These are phyloP conservation scores for Lophochroa leadbeateri DNA, from an alignment of 2,113 vertebrate genomes.

Conservation along the genomic window DNA sequence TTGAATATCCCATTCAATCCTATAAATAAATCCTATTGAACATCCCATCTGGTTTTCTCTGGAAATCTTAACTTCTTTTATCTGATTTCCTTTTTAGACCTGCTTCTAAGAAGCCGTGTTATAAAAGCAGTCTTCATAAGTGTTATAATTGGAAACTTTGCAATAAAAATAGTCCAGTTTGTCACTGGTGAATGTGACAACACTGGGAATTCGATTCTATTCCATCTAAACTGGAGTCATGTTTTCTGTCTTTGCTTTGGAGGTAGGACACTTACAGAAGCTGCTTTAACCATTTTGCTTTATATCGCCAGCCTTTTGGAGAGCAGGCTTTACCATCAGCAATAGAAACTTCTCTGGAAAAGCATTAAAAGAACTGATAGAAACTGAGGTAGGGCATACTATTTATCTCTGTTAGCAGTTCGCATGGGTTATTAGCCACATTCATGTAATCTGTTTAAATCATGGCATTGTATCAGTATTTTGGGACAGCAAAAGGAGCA, in stretches of 20 bases:
- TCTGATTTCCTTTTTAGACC: neutral
- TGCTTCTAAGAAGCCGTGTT: neutral
- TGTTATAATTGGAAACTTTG: neutral
- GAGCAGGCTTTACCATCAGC: neutral
- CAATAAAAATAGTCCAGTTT: neutral
- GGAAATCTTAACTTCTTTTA: neutral
- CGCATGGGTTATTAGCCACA: neutral
- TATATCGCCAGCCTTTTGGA: neutral
- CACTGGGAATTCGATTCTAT: neutral
- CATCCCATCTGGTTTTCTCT: neutral
- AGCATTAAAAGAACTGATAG: neutral
- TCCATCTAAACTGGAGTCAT: neutral
- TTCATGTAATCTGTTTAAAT: neutral
- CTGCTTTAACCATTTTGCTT: neutral
- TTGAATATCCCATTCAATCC: neutral
- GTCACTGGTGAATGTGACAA: neutral
- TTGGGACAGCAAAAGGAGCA: neutral
- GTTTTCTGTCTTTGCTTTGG: neutral
- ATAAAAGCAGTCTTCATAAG: neutral
- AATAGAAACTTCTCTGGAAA: neutral
- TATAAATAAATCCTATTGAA: neutral
- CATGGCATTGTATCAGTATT: fast-evolving
- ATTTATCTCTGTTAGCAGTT: neutral
- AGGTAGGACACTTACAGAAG: neutral
- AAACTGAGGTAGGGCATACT: fast-evolving